Percentiles rank a stretch among this genome's conserved stretches.
These are phyloP conservation scores for Nixonia krombeini DNA, from an alignment of 1,140 invertebrate species.

Conservation along the genomic window DNA sequence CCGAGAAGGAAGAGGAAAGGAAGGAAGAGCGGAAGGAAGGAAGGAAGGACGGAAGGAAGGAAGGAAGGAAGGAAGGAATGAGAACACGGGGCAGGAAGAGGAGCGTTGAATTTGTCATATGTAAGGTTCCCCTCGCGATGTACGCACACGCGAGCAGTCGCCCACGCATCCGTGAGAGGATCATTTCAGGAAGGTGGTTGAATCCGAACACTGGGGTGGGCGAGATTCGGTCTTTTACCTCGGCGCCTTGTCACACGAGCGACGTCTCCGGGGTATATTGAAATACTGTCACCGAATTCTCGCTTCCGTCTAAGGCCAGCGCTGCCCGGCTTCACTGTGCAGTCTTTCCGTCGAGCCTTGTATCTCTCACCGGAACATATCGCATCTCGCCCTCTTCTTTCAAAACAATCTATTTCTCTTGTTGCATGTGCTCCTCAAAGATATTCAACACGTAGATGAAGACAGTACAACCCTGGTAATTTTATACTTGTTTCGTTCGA, in stretches of 20 bases:
- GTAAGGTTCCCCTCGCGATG: constrained; percentile 56
- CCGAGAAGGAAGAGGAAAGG: too few species aligned
- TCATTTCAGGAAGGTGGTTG: constrained; percentile 50
- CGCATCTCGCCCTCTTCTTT: too few species aligned
- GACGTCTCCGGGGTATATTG: constrained; percentile 62
- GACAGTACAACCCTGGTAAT: too few species aligned
- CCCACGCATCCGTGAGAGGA: constrained; percentile 44
- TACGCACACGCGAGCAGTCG: constrained; percentile 42
- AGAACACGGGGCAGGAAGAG: constrained; percentile 48
- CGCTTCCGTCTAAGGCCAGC: constrained; percentile 6
- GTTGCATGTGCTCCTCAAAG: too few species aligned
- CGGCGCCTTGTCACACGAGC: constrained; percentile 38
- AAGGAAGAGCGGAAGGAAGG: constrained; percentile 54
- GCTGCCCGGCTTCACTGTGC: constrained; percentile 21
- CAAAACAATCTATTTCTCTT: background rate
- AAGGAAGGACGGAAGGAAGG: constrained; percentile 45
- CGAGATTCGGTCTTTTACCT: constrained; percentile 56
- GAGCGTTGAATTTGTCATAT: constrained; percentile 63
- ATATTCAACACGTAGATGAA: too few species aligned
- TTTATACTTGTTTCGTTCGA: too few species aligned
- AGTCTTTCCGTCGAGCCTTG: background rate
- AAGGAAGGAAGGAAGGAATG: constrained; percentile 54
- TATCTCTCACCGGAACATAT: background rate
- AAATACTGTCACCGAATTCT: constrained; percentile 56
- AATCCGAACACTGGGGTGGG: constrained; percentile 37